Evolutionary conservation across 35 echinoderm and acorn worm species (phyloP).

Genomic region (Heliocidaris erythrogramma): DNA sequence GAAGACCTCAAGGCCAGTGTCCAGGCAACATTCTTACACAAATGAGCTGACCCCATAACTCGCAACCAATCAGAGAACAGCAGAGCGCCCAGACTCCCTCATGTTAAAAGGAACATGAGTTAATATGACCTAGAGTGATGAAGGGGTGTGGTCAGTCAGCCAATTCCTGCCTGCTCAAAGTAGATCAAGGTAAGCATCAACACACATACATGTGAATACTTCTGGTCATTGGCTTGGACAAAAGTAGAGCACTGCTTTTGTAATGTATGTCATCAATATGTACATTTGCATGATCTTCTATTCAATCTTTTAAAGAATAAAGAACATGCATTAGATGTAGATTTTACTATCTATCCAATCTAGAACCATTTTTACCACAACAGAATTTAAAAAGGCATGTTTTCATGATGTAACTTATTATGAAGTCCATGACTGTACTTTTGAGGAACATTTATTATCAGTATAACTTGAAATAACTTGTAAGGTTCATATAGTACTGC

Average conservation of each 20-base stretch:
- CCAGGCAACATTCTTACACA: constrained; percentile 15
- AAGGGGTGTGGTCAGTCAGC: neutral
- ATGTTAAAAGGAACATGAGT: constrained; percentile 34
- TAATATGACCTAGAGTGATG: neutral
- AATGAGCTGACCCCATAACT: constrained; percentile 25
- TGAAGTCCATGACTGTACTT: too few relatives aligned
- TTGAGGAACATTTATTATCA: too few relatives aligned
- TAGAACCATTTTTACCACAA: neutral
- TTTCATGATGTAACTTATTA: too few relatives aligned
- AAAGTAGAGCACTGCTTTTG: constrained; percentile 11
- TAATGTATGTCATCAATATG: neutral
- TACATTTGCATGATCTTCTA: neutral
- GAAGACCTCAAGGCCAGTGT: neutral
- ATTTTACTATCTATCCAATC: neutral
- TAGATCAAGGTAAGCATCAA: constrained; percentile 20
- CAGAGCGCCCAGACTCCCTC: neutral
- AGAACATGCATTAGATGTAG: neutral
- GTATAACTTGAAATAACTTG: too few relatives aligned
- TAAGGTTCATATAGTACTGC: neutral
- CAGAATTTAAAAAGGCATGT: neutral
- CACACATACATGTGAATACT: neutral
- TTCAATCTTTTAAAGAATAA: neutral
- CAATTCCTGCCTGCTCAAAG: neutral
- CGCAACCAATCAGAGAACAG: neutral
- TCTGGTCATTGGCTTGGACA: constrained; percentile 24